Base-by-base conservation (phyloP, 2,888 invertebrate species). In the Melieria omissa region DNA sequence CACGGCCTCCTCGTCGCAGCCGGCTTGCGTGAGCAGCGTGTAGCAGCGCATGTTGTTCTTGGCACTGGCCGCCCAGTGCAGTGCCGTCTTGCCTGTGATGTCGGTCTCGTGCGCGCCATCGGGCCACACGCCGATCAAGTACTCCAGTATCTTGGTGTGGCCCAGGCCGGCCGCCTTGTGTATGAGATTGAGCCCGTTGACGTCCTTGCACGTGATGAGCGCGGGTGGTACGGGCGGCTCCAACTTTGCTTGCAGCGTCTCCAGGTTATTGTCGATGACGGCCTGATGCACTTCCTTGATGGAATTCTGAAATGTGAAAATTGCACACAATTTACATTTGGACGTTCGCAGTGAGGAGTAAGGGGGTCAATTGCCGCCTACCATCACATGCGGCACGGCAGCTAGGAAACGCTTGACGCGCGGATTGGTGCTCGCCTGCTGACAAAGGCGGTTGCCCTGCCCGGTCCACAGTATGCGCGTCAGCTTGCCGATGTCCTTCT, bases 301-400 rank as follows among this genome's bases (percentile, higher is more conserved):
- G 9, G 93, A 90, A 67, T 93, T 93, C 95, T 96, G 87, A 45
- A 69, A 54, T 14, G 47, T 45, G 3, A 47, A 49, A 55, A 58
- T 42, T 10, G 14, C 8, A 5, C 5, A 14, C 52, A 52, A 52
- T 52, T 49, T 12, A 3, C 49, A 49, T 49, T 8, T n/a, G 14
- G 5, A 52, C 9, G n/a, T 5, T 9, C 0, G 14, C 12, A 8
- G 5, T 6, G n/a, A 52, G 14, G 12, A n/a, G 47, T 46, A 29
- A 47, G 62, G 7, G n/a, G 12, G 5, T 3, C 14, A 46, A 49
- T 42, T 47, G 4, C 9, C n/a, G n/a, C 14, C 52, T 64, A 96
- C 97, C 95, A 97, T 94, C 73, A 96, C 93, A 84, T 94, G 93
- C 9, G 97, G 97, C n/a, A 97, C 94, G n/a, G 95, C 94, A 80